Evolutionary conservation across 2,888 invertebrate genomes (phyloP), one percentile per base, ranked within the genome.

Genomic region (Chirona hameri): DNA sequence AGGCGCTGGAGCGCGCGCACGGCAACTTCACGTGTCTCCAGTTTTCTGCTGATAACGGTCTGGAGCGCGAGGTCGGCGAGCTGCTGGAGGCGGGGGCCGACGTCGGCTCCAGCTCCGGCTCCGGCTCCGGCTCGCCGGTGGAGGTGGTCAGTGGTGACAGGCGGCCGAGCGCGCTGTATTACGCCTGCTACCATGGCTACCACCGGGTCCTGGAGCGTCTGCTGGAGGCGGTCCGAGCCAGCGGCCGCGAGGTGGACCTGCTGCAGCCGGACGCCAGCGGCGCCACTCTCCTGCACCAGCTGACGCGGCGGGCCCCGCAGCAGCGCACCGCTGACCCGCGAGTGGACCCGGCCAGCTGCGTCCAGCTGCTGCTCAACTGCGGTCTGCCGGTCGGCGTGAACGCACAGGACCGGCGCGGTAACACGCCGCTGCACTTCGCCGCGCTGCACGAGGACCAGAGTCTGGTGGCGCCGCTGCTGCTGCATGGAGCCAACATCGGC

Each of bases 401-500:
- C 86, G 90, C 91, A 85, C 87, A 88, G 24, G 93, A 93, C 86
- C 86, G 89, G 14, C 92, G 92, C 86, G 91, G 92, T 31, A 92
- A 92, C 84, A 92, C 93, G 46, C 91, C 93, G 0, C 88, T 95
- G 55, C 94, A 95, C 88, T 86, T 85, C 82, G 86, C 86, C 24
- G 86, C 85, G 5, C 84, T 84, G 14, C 83, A 83, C 65, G 92
- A 92, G 27, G 92, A 92, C 85, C 89, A 89, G 29, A 90, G 91
- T 83, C 92, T 91, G 0, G 91, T 92, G 9, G 88, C 91, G 82
- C 89, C 91, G 81, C 88, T 95, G 80, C 88, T 95, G 18, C 89
- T 91, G 82, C 90, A 90, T 82, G 94, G 94, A 29, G 93, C 94
- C 21, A 94, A 93, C 86, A 90, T 95, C 52, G 94, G 93, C 1